Conservation (phyloP, 1,140 invertebrate species). For the Brachionus paranguensis region DNA sequence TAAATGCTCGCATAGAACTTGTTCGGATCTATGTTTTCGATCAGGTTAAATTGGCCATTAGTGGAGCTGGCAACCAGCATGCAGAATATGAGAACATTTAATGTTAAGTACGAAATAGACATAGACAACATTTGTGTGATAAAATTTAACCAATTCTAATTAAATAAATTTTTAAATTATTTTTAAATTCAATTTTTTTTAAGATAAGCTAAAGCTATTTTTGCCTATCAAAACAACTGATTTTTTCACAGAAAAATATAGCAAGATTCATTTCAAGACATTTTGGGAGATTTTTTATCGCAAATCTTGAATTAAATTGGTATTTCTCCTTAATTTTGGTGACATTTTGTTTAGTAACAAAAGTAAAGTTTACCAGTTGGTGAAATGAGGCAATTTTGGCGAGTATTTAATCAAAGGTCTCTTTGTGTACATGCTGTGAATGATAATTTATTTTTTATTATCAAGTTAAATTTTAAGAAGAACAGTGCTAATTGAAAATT, state of each 20-base stretch:
- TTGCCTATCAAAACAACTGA: background rate
- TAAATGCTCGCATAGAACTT: background rate
- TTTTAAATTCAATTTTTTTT: background rate
- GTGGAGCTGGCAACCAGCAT: background rate
- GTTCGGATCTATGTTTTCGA: background rate
- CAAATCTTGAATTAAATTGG: background rate
- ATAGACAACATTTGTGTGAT: slow-evolving; percentile 12
- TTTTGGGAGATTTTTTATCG: background rate
- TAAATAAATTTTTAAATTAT: slow-evolving; percentile 4
- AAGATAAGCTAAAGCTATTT: background rate
- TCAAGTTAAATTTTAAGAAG: background rate
- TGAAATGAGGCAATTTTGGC: background rate
- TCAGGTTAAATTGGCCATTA: background rate
- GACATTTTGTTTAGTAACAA: background rate
- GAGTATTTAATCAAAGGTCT: background rate
- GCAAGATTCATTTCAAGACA: background rate
- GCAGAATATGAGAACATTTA: background rate
- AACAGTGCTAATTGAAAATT: background rate
- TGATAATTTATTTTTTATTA: no score
- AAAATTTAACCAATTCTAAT: background rate
- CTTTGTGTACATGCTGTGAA: no score
- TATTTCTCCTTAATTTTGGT: background rate
- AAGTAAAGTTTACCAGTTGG: background rate
- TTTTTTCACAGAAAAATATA: background rate
- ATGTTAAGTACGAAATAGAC: background rate